These are phyloP conservation scores for Pteria penguin DNA, from an alignment of 2,888 invertebrate species.

Conservation along the genomic window DNA sequence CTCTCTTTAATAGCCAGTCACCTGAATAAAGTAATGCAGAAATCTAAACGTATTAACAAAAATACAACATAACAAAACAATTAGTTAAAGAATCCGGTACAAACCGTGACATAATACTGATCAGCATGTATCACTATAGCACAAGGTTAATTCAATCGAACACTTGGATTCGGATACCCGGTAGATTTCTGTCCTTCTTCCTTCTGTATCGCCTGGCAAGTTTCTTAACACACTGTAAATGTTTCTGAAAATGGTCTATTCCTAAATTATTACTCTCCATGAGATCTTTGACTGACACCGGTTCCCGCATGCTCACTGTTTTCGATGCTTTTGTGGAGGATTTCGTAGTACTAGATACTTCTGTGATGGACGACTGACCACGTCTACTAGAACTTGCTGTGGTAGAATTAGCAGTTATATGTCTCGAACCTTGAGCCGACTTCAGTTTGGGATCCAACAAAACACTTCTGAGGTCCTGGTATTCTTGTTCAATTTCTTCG, in stretches of 20 bases:
- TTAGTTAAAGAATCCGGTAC: too few species aligned
- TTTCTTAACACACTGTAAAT: constrained; percentile 30
- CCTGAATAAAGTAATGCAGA: too few species aligned
- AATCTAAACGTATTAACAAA: too few species aligned
- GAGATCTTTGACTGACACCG: constrained; percentile 20
- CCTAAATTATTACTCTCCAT: constrained; percentile 10
- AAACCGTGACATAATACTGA: too few species aligned
- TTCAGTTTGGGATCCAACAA: constrained; percentile 22
- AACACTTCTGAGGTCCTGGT: constrained; percentile 29
- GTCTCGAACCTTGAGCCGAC: not conserved
- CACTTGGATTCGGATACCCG: constrained; percentile 17
- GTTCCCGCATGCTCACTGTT: not conserved
- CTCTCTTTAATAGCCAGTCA: too few species aligned
- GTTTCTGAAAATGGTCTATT: constrained; percentile 24
- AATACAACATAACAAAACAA: too few species aligned
- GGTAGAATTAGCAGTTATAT: not conserved
- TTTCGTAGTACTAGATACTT: not conserved
- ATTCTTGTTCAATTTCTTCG: constrained; percentile 33
- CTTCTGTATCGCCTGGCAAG: constrained; percentile 11
- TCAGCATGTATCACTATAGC: too few species aligned
- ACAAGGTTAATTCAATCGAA: constrained; percentile 19
- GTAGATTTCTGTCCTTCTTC: not conserved
- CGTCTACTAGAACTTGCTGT: not conserved
- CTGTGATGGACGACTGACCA: constrained; percentile 19
- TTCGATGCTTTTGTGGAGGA: not conserved